A percentile compares a stretch with the other conserved stretches of the same genome.
phyloP scores from a whole-genome alignment of 2,113 vertebrate genomes.

The Kryptolebias marmoratus region DNA sequence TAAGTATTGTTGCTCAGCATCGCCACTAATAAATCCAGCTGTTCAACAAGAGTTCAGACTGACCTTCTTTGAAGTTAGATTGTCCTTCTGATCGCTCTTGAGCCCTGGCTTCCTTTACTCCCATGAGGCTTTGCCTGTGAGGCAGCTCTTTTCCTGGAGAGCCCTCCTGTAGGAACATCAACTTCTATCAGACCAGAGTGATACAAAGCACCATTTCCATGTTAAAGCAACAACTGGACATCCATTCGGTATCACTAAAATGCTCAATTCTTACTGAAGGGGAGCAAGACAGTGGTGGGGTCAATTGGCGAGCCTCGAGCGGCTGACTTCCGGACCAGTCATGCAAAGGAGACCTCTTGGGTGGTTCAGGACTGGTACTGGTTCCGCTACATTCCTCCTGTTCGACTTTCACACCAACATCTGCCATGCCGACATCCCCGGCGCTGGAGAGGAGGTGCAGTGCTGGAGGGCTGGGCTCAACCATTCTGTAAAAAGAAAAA shows the following conservation, averaged over 20 bases:
- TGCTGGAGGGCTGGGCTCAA: conserved; percentile 87
- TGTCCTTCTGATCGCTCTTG: conserved; percentile 86
- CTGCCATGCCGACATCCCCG: conserved; percentile 88
- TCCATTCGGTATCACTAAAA: neutral
- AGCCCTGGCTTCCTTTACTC: conserved; percentile 69
- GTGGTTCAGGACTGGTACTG: conserved; percentile 21
- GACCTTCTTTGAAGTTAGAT: conserved; percentile 87
- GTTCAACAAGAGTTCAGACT: conserved; percentile 16
- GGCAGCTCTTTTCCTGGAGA: conserved; percentile 77
- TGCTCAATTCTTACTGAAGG: conserved; percentile 68
- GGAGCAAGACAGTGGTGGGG: conserved; percentile 72
- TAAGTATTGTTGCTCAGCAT: neutral
- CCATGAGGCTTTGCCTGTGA: conserved; percentile 77
- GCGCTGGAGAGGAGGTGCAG: conserved; percentile 80
- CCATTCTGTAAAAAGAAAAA: conserved; percentile 85
- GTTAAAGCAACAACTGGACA: too few species aligned
- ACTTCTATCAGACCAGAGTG: neutral
- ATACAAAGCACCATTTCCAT: neutral
- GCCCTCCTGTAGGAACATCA: conserved; percentile 58
- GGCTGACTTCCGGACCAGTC: conserved; percentile 72
- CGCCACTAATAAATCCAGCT: neutral
- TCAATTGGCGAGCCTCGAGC: conserved; percentile 54
- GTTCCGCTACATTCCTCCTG: conserved; percentile 77
- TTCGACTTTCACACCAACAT: conserved; percentile 86
- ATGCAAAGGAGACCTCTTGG: conserved; percentile 61